These are phyloP conservation scores for Rhabdornis inornatus DNA, from an alignment of 2,113 vertebrate genomes.

Conservation along the genomic window DNA sequence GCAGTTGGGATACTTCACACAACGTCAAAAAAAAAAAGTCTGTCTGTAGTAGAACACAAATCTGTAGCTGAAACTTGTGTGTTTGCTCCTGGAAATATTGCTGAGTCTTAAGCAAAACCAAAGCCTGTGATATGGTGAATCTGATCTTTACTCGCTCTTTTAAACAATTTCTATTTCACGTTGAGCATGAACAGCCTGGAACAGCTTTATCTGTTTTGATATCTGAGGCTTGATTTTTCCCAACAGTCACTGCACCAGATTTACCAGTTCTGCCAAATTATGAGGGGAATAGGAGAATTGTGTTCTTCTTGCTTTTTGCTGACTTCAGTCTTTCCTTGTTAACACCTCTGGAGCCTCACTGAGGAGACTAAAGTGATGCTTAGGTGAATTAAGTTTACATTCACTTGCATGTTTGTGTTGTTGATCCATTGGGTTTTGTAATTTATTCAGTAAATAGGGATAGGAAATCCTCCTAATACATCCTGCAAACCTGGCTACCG, in stretches of 20 bases:
- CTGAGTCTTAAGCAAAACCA: neutral
- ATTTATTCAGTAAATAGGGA: neutral
- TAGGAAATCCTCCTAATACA: neutral
- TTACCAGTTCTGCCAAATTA: neutral
- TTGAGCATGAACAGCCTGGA: neutral
- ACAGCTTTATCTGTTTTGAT: neutral
- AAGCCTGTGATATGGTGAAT: neutral
- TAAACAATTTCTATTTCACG: neutral
- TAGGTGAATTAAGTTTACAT: neutral
- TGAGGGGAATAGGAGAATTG: neutral
- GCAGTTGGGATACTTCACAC: neutral
- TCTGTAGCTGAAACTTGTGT: neutral
- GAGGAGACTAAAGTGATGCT: neutral
- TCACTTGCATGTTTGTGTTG: neutral
- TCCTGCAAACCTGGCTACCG: neutral
- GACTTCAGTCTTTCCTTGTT: neutral
- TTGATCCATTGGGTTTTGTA: neutral
- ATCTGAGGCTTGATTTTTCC: neutral
- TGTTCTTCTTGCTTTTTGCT: neutral
- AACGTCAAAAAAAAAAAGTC: neutral
- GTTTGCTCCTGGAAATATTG: neutral
- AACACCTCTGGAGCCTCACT: neutral
- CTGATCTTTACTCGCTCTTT: neutral
- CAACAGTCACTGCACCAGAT: neutral
- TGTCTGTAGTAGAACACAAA: neutral